Base-by-base conservation (phyloP, 1,140 invertebrate genomes). In the Palaemon carinicauda region DNA sequence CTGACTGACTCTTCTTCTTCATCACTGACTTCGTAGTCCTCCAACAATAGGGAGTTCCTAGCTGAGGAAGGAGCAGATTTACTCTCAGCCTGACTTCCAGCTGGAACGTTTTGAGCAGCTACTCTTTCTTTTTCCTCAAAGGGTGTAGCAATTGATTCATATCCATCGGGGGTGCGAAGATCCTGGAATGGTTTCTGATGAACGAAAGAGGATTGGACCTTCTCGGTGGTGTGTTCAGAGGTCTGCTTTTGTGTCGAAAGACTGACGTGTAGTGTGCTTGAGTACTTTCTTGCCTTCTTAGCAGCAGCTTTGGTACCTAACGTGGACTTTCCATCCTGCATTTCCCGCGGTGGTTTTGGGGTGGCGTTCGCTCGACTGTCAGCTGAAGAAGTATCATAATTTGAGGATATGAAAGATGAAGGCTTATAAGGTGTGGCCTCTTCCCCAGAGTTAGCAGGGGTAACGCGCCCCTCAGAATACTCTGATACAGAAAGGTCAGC, bases 1-100 rank as follows among this genome's bases (percentile, higher is more conserved):
- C 82, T 89, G 9, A 89, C 81, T 15, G 88, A 89, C 31, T 84
- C 88, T 52, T 89, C 88, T 52, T 89, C 88, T 56, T 89, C 88
- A 24, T 87, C 85, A 71, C 88, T 86, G 75, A 71, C 77, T 27
- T 80, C 29, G 33, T 50, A 51, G 21, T 86, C 65, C 27, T 80
- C 84, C 10, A 80, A 33, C 19, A 80, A 24, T 12, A 80, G 53
- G 19, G 84, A 86, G 27, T 73, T 86, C 24, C 50, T 69, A 15
- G 73, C 65, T 9, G 84, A 86, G 41, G 33, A 19, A 9, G 84
- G 84, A 52, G 84, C 77, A 74, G 84, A 86, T n/a, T 54, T 80
- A n/a, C 31, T 86, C 50, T 80, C 60, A 7, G 31, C n/a, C 15
- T 29, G 74, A 52, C 1, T 21, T 21, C 27, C n/a, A 15, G n/a